Conservation (phyloP, 2,888 invertebrate species). For the Nomada fabriciana region DNA sequence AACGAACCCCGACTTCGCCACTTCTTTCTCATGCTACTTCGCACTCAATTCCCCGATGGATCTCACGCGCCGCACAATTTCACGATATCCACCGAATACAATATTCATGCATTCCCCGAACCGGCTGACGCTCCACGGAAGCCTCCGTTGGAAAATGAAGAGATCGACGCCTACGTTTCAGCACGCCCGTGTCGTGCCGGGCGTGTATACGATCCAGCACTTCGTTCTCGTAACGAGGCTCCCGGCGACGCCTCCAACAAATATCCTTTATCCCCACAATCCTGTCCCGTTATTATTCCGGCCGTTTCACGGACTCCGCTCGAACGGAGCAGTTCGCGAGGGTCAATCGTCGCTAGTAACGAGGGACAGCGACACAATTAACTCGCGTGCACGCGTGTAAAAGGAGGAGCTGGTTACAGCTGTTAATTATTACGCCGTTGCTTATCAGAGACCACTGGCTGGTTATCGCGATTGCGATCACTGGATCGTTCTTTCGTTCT, state of each 20-base stretch:
- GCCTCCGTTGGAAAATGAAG: conserved; percentile 62
- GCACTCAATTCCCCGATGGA: background rate
- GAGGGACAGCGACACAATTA: conserved; percentile 55
- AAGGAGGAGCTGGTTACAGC: conserved; percentile 67
- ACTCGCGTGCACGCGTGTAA: conserved; percentile 34
- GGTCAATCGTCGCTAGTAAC: conserved; percentile 44
- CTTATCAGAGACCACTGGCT: conserved; percentile 48
- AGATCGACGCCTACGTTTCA: conserved; percentile 69
- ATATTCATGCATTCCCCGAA: conserved; percentile 59
- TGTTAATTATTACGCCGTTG: conserved; percentile 74
- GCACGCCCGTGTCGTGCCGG: conserved; percentile 49
- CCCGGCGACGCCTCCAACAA: conserved; percentile 49
- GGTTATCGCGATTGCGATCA: conserved; percentile 55
- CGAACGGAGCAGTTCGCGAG: conserved; percentile 59
- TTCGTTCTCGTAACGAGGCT: conserved; percentile 67
- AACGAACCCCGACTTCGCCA: too few relatives aligned
- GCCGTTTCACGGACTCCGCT: conserved; percentile 58
- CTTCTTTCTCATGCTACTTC: background rate
- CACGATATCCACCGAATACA: conserved; percentile 5
- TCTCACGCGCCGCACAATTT: conserved; percentile 27
- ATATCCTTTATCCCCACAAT: conserved; percentile 55
- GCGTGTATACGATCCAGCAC: conserved; percentile 50
- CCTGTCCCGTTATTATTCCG: conserved; percentile 80
- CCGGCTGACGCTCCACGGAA: conserved; percentile 3
- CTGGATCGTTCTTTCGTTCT: conserved; percentile 38